Evolutionary conservation across 2,797 vertebrate species (phyloP), one percentile per base, ranked within the genome.

Genomic region (Takifugu rubripes): DNA sequence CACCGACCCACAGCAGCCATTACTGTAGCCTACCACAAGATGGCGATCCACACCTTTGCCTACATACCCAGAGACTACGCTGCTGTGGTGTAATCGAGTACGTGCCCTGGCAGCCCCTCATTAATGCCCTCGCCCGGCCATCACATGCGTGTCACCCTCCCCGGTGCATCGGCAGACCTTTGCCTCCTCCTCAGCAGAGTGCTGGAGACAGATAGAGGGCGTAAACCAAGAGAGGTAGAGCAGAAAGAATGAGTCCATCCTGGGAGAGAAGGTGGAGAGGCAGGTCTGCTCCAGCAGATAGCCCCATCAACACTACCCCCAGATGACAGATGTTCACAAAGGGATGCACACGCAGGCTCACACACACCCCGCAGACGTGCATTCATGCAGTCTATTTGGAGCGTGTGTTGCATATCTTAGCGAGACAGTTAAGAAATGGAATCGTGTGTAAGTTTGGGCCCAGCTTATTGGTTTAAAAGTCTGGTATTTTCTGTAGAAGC

Each of bases 141-240:
- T 12, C 3, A 2, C 33, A 36, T 12, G 11, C 14, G 36, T 40
- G 64, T 49, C 29, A 53, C 33, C 43, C 55, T 53, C 14, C 53
- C 26, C 25, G 45, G 58, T 61, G 59, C 53, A 40, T 57, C 56
- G 26, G 43, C 21, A 12, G n/a, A 52, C 70, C 59, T 64, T 63
- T 5, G 27, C 48, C 49, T 64, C 59, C 47, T 64, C 59, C 54
- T 45, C 42, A 10, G 67, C 64, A 58, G 67, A 71, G 53, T 68
- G 70, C 3, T 12, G 54, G n/a, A 61, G 63, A 66, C 64, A 68
- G 78, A 81, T 61, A 78, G 70, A 68, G 59, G 56, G 52, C 36
- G 49, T 53, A 31, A 43, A 36, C 59, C 25, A 50, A 65, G 65
- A 17, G 48, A 54, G 61, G 59, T 60, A 66, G 64, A 68, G 66